Base-by-base conservation (phyloP, 2,113 vertebrate species). In the Glaucomys volans region DNA sequence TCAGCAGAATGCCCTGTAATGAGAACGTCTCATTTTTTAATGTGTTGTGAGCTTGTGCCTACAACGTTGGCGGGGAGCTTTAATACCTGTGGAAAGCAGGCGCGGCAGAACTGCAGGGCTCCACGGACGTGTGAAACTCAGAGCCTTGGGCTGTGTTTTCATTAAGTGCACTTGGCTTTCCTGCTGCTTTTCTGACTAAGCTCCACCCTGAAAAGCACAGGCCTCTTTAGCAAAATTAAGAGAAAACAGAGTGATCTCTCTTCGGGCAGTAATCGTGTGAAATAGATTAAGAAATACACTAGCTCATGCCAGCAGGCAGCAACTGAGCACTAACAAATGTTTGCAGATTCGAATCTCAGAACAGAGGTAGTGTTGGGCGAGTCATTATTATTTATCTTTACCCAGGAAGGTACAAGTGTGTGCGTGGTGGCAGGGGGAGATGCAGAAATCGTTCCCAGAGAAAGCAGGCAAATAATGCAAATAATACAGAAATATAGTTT, bases 281-380 rank as follows among this genome's bases (percentile, higher is more conserved):
- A 96, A 95, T 5, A 95, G 95, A 98, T 97, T 95, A 97, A 97
- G 92, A 95, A 97, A 94, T 92, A 95, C 11, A 59, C 84, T 95
- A 85, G 72, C 76, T 91, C 35, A 4, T 40, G 59, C 75, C 93
- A 97, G 90, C 84, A 82, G 93, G 95, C 71, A 95, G 89, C 79
- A 89, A 66, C 71, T 81, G 90, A 87, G 83, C 81, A 79, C 44
- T 16, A 74, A 89, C 40, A 80, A 54, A 81, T 83, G 42, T 62
- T 96, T 66, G 32, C n/a, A 87, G 52, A 66, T 54, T 85, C 3
- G 67, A 87, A 67, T 82, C 77, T 76, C 72, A 91, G 84, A 93
- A 87, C 44, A 92, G 87, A 95, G 26, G n/a, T n/a, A 69, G n/a
- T 37, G 4, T 24, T 35, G 1, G 3, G 80, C 64, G 59, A 52